Evolutionary conservation across 2,113 vertebrate genomes (phyloP).

Genomic region (Chloropsis hardwickii): DNA sequence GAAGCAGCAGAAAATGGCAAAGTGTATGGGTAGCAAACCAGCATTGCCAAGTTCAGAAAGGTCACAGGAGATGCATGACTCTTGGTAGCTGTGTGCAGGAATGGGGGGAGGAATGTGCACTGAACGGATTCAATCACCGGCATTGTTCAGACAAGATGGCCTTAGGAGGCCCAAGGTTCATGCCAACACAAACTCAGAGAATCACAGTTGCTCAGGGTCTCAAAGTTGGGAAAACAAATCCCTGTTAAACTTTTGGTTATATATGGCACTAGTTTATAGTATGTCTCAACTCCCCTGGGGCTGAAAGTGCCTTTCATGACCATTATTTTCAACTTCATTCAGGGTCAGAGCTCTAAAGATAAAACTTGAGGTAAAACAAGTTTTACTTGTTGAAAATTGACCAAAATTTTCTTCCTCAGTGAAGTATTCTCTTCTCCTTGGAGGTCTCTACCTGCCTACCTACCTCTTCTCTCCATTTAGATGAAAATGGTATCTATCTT

Average conservation of each 20-base stretch:
- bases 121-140: neutral
- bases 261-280: neutral
- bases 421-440: neutral
- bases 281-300: neutral
- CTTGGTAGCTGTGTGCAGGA: neutral
- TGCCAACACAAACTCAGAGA: neutral
- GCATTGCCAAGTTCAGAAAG: neutral
- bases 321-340: neutral
- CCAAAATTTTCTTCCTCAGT: neutral
- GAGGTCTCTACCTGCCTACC: neutral
- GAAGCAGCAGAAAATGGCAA: neutral
- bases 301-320: neutral
- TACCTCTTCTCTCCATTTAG: neutral
- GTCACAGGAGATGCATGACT: neutral
- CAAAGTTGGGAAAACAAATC: slow-evolving; percentile 24
- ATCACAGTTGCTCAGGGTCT: neutral
- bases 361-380: neutral
- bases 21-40: neutral
- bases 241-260: neutral
- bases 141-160: neutral
- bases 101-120: neutral
- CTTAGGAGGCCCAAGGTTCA: slow-evolving; percentile 1
- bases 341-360: neutral
- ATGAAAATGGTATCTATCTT: neutral
- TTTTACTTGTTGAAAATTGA: no score